Evolutionary conservation across 1,140 invertebrate species (phyloP), one percentile per base, ranked within the genome.

Genomic region (Pinna nobilis): DNA sequence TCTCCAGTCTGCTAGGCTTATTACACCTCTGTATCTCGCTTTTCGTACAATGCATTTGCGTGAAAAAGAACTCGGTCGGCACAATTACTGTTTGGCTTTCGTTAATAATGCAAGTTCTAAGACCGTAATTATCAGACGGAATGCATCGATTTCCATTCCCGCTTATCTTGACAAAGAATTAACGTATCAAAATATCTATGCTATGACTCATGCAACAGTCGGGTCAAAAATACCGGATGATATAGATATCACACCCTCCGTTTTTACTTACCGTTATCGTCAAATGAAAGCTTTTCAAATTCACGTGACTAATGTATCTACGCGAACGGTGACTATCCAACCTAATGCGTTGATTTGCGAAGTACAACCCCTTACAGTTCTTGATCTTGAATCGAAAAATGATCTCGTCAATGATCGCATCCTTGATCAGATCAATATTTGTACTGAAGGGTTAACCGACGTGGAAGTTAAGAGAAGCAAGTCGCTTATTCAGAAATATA

Each of bases 11-110:
- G 59, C 60, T 33, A 18, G 23, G 23, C 44, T 67, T 1, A 53
- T 39, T 25, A 66, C 64, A 33, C 59, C 74, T 3, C 61, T 69
- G 68, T 76, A 71, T 55, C 37, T 70, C 6, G 61, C 68, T 23
- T 71, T 71, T 13, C 33, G 68, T 50, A 71, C 68, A 37, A 49
- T 76, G 13, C 4, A 2, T 20, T 13, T 71, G 20, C 32, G 55
- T 32, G 68, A 76, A 61, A 65, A 65, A 25, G 35, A 61, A 37
- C 28, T 76, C 3, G 25, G 4, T 2, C 70, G 30, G 30, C 55
- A 63, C n/a, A 35, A 71, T 4, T 7, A 71, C 35, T 13, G 25
- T 44, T 33, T 67, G n/a, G 76, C 60, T 20, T 5, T 77, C 30
- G 66, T 77, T 1, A 69, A 63, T 37, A 57, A 20, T 37, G 70